Base-by-base conservation (phyloP, 92 coral and sea anemone species). In the Actinernus sp. region DNA sequence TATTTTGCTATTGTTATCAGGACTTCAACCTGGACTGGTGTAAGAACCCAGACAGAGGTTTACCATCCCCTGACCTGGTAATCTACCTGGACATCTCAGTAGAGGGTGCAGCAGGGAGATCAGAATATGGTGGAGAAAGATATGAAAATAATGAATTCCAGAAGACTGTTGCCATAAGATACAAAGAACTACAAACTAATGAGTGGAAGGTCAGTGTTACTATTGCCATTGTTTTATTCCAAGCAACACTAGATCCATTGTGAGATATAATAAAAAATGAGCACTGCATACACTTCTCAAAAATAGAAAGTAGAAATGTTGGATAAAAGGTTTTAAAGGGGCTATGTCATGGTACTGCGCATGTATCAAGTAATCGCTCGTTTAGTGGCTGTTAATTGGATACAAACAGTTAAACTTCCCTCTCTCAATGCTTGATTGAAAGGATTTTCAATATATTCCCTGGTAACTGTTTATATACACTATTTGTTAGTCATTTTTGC, bases 111-210 rank as follows among this genome's bases (percentile, higher is more conserved):
- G 61, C 88, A n/a, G 55, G 74, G 29, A 55, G 98, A 44, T 93
- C 89, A 17, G 74, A 71, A 3, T 94, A 58, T 81, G 98, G 98
- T 3, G 90, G 78, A 49, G 98, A 94, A 52, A 79, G 98, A 57
- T 94, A 94, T 23, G 98, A 94, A 46, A 91, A 80, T 31, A 48
- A 27, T 51, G 98, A 91, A 26, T 87, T 94, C 61, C 98, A 94
- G 31, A 51, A 65, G 27, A 47, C 60, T 37, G 98, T 94, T 2
- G 87, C 92, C 26, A 58, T 76, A 30, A 52, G 81, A 41, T 94
- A 91, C 44, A 33, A 75, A 49, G 69, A 79, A 27, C 76, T 94
- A 14, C 73, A 51, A 28, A 56, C 65, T 29, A 58, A 79, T 24
- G 76, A 86, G 50, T 94, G 98, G 98, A 80, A 80, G 98, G 98